A percentile compares a stretch with the other conserved stretches of the same genome.
Evolutionary conservation across 1,140 invertebrate species (phyloP).

Genomic region (Trinorchestia longiramus): DNA sequence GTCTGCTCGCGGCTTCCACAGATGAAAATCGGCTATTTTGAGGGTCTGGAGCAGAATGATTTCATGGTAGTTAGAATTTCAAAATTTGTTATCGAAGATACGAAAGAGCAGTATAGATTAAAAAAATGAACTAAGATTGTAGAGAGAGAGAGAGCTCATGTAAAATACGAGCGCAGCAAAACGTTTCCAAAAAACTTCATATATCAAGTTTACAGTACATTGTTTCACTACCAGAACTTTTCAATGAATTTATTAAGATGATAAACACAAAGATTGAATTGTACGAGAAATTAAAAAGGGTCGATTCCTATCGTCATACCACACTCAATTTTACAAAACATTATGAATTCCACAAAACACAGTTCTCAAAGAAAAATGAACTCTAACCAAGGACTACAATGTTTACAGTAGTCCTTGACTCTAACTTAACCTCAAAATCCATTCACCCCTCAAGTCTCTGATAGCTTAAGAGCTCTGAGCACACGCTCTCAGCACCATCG

Average conservation of each 20-base stretch:
- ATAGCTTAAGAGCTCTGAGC: background rate
- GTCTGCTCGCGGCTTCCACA: background rate
- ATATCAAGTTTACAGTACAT: too few species aligned
- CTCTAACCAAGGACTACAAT: too few species aligned
- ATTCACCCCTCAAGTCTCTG: background rate
- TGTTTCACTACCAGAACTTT: too few species aligned
- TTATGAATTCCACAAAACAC: background rate
- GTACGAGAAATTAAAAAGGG: background rate
- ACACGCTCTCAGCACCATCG: background rate
- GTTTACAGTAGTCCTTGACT: too few species aligned
- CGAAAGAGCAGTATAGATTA: too few species aligned
- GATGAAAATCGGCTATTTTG: background rate
- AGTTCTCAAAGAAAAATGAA: background rate
- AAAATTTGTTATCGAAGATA: background rate
- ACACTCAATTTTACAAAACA: background rate
- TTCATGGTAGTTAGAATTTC: background rate
- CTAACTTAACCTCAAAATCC: background rate
- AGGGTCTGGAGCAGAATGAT: background rate
- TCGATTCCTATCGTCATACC: background rate
- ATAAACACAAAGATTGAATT: background rate
- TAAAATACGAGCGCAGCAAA: too few species aligned
- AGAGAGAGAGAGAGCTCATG: too few species aligned
- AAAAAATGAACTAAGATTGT: too few species aligned
- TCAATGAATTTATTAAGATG: too few species aligned
- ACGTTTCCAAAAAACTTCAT: too few species aligned